Percentiles rank a stretch among this genome's conserved stretches.
Conservation (phyloP, 64 coral and sea anemone genomes). For the Acropora yongei region DNA sequence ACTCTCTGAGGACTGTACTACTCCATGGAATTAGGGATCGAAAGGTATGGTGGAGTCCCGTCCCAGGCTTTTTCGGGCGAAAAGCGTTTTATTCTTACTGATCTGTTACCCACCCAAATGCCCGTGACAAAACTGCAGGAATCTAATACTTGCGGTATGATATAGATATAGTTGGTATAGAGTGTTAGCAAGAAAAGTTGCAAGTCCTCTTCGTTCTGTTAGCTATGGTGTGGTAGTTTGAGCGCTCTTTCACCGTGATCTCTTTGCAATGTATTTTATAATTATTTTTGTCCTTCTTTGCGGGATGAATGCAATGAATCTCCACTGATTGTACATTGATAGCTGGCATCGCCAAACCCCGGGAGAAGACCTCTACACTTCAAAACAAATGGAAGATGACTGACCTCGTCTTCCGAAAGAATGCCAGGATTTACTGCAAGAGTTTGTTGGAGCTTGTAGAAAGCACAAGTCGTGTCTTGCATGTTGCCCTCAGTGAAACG, state of each 20-base stretch:
- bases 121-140: neutral
- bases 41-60: neutral
- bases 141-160: neutral
- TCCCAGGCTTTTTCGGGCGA: neutral
- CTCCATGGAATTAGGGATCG: neutral
- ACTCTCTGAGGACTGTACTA: neutral
- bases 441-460: constrained; percentile 71
- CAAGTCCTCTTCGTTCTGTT: neutral
- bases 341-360: constrained; percentile 1
- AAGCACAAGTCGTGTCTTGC: constrained; percentile 41
- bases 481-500: constrained; percentile 42
- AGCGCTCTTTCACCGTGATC: neutral
- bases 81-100: neutral
- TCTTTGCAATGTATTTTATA: neutral
- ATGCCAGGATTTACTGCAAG: constrained; percentile 27
- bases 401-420: constrained; percentile 67
- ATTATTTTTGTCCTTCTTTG: neutral
- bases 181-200: neutral
- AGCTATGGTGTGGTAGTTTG: neutral
- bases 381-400: neutral
- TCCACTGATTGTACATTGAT: neutral
- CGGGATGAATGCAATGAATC: neutral
- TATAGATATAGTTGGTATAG: neutral
- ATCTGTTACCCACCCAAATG: neutral
- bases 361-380: neutral